Conservation (phyloP, 1,140 invertebrate genomes). For the Monomorium pharaonis region DNA sequence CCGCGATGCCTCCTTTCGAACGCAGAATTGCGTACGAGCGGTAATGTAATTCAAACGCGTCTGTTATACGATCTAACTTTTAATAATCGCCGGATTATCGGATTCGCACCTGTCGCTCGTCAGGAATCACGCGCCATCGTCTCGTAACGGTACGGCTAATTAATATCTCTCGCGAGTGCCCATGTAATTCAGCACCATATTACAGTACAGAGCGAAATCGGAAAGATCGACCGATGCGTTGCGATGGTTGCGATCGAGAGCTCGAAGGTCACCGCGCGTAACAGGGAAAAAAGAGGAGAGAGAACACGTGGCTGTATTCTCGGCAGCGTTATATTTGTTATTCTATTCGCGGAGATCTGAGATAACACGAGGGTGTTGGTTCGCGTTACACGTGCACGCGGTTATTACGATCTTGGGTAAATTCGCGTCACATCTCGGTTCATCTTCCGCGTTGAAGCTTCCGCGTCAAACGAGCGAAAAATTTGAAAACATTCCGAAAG, state of each 20-base stretch:
- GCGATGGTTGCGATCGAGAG: conserved; percentile 13
- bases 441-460: conserved; percentile 49
- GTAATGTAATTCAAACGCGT: neutral
- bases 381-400: conserved; percentile 34
- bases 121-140: conserved; percentile 26
- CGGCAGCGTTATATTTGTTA: conserved; percentile 43
- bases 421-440: conserved; percentile 35
- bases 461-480: neutral
- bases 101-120: conserved; percentile 59
- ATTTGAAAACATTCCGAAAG: neutral
- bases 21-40: neutral
- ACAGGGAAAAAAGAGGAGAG: neutral
- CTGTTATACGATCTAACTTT: neutral
- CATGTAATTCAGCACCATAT: conserved; percentile 15
- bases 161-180: conserved; percentile 48
- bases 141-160: conserved; percentile 67
- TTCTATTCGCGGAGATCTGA: conserved; percentile 36
- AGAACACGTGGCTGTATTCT: conserved; percentile 8
- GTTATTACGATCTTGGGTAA: conserved; percentile 36
- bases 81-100: conserved; percentile 37
- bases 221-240: conserved; percentile 25
- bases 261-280: conserved; percentile 1
- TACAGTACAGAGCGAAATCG: conserved; percentile 24
- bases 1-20: neutral
- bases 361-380: conserved; percentile 48